Base-by-base conservation (phyloP, 1,140 invertebrate species). In the Pomacea maculata region DNA sequence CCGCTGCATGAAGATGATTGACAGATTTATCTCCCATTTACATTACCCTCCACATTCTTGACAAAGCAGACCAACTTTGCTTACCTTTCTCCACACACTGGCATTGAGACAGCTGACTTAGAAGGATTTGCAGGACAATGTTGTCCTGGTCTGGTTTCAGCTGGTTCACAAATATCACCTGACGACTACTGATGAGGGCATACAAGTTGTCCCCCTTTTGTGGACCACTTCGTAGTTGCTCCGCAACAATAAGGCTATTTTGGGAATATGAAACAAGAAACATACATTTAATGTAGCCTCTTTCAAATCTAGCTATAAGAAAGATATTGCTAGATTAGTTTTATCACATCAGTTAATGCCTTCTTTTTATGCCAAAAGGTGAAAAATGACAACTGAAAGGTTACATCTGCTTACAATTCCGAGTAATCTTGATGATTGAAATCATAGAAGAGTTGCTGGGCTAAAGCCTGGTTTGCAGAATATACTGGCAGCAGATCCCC, bases 401-500 rank as follows among this genome's bases (percentile, higher is more conserved):
- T 10, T 70, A 21, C n/a, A 7, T 71, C 7, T 65, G 91, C 92
- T 91, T 85, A 93, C 92, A 95, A 93, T 92, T 98, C 97, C 29
- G 91, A 91, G 88, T 95, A 95, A 87, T 96, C 94, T 77, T 94
- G 93, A 81, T 94, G 93, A 89, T 96, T 97, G 70, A 98, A 94
- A 45, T 87, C 93, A 90, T 96, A 95, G 34, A 98, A 93, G 85
- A 96, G 94, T 86, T 96, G 94, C 90, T 98, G 97, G 15, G 96
- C 96, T 82, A 94, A 93, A 45, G 96, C 95, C 88, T 97, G 95
- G 73, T 94, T 93, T 55, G 92, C 91, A 84, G 94, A 95, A 92
- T 96, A 98, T 0, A 94, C 91, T 3, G 96, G 96, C 64, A 99
- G 88, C 61, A 98, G 92, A 25, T 96, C 96, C 4, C 96, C 96